Conservation (phyloP, 1,140 invertebrate species). For the Tetramorium alpestre region DNA sequence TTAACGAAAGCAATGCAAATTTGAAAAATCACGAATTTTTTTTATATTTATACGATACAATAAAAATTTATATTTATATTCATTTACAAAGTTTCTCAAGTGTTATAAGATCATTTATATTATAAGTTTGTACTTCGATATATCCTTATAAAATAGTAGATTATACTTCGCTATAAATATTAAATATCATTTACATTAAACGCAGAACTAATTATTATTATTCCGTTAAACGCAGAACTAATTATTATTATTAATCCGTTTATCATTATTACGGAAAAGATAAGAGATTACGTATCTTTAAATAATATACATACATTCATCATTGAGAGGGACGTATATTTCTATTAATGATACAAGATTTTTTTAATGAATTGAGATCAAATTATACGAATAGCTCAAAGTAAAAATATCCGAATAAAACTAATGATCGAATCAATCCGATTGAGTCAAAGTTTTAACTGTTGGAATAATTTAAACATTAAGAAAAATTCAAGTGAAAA, state of each 20-base stretch:
- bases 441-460: background rate
- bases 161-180: constrained; percentile 5
- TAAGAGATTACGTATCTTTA: background rate
- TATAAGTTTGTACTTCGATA: constrained; percentile 4
- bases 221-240: background rate
- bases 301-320: constrained; percentile 7
- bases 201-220: background rate
- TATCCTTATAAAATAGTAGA: constrained; percentile 43
- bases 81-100: constrained; percentile 11
- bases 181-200: constrained; percentile 22
- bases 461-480: background rate
- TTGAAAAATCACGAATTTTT: background rate
- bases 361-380: background rate
- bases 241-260: background rate
- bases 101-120: constrained; percentile 23
- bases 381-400: background rate
- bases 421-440: background rate
- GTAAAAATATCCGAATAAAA: background rate
- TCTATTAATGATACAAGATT: background rate
- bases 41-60: background rate
- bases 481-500: background rate
- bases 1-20: background rate
- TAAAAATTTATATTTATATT: constrained; percentile 13
- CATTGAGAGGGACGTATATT: background rate
- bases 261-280: background rate